phyloP scores from a whole-genome alignment of 2,888 invertebrate genomes.

The Congeria kusceri region DNA sequence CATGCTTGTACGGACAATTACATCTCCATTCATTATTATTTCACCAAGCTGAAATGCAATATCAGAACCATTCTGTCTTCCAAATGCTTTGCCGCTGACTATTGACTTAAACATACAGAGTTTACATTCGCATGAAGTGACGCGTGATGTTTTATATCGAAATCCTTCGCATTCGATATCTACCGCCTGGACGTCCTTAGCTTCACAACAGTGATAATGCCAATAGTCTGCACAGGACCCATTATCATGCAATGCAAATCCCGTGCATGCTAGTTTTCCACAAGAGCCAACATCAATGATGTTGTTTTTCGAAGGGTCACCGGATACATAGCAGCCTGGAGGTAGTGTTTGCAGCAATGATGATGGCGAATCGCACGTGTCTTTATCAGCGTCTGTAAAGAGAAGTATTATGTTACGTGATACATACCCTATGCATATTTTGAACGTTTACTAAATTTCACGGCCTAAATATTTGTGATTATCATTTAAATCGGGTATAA shows the following conservation, averaged over 20 bases:
- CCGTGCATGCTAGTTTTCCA: constrained; percentile 31
- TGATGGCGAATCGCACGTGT: constrained; percentile 7
- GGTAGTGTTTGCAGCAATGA: constrained; percentile 21
- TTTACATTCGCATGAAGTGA: constrained; percentile 37
- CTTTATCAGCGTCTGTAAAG: not conserved
- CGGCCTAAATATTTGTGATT: no score
- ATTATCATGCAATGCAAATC: constrained; percentile 36
- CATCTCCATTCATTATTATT: constrained; percentile 9
- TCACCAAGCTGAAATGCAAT: constrained; percentile 35
- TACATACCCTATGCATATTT: no score
- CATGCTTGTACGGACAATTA: constrained; percentile 33
- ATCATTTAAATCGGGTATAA: no score
- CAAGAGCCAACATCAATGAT: constrained; percentile 42
- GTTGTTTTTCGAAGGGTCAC: constrained; percentile 30
- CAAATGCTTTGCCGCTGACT: constrained; percentile 26
- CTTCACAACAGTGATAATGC: constrained; percentile 49
- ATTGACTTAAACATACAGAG: constrained; percentile 16
- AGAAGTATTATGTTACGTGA: no score
- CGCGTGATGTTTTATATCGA: constrained; percentile 22
- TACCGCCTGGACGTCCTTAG: constrained; percentile 9
- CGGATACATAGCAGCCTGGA: constrained; percentile 22
- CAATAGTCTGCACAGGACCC: constrained; percentile 52
- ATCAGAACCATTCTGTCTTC: constrained; percentile 14
- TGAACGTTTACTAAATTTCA: no score
- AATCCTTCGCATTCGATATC: constrained; percentile 28